Evolutionary conservation across 2,797 vertebrate genomes (phyloP).

Genomic region (Peromyscus melanophrys): DNA sequence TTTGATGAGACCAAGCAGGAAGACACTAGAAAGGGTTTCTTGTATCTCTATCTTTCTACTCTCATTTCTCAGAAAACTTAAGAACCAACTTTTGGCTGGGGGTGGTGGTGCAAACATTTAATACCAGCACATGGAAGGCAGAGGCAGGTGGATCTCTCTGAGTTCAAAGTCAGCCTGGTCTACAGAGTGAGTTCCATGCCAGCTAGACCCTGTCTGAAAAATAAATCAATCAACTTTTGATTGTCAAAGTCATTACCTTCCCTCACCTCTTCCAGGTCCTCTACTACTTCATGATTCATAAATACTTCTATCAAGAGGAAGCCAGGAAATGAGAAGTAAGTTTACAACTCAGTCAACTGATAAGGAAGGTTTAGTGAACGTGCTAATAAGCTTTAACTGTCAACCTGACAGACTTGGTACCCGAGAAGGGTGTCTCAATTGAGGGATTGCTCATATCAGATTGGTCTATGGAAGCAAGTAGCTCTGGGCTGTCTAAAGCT

Average conservation of each 20-base stretch:
- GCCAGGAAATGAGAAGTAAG: neutral
- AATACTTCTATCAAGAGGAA: slow-evolving; percentile 28
- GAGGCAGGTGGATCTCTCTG: neutral
- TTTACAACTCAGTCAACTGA: neutral
- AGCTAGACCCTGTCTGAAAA: neutral
- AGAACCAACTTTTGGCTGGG: neutral
- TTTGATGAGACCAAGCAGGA: neutral
- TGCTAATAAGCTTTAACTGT: neutral
- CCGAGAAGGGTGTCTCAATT: neutral
- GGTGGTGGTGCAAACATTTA: neutral
- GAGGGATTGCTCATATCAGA: neutral
- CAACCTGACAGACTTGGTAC: neutral
- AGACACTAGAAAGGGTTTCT: neutral
- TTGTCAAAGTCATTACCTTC: neutral
- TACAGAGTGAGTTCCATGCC: neutral
- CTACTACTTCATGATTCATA: slow-evolving; percentile 16
- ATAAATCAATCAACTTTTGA: slow-evolving; percentile 3
- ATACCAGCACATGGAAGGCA: neutral
- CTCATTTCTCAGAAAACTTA: slow-evolving; percentile 28
- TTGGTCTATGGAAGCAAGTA: neutral
- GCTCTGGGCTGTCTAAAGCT: neutral
- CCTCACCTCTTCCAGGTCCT: neutral
- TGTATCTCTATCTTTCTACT: neutral
- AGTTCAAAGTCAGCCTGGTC: neutral
- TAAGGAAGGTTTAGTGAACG: slow-evolving; percentile 3